A percentile compares a stretch with the other conserved stretches of the same genome.
These are phyloP conservation scores for Oenanthe oenanthe DNA, from an alignment of 2,113 vertebrate genomes.

Conservation along the genomic window DNA sequence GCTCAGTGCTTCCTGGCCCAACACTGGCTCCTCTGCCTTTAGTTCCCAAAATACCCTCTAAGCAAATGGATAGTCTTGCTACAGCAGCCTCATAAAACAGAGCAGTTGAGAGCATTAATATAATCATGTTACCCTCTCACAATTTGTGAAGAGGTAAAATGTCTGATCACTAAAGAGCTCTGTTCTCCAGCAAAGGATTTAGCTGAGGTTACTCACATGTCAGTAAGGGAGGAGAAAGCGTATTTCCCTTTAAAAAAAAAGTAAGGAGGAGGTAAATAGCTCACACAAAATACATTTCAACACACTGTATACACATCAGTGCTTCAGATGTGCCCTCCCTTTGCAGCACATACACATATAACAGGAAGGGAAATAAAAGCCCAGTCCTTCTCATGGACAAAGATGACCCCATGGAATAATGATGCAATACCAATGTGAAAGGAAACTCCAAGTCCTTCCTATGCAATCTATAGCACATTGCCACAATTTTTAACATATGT, in stretches of 20 bases:
- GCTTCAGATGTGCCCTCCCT: neutral
- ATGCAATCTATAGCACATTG: neutral
- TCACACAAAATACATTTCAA: neutral
- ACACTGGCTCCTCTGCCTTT: neutral
- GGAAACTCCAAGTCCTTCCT: slow-evolving; percentile 21
- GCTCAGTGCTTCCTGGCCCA: neutral
- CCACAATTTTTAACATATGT: neutral
- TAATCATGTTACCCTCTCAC: neutral
- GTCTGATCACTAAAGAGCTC: neutral
- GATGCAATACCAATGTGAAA: neutral
- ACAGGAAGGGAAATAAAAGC: neutral
- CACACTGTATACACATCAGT: neutral
- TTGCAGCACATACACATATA: neutral
- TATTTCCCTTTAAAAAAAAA: neutral
- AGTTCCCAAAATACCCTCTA: neutral
- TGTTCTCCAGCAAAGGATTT: neutral
- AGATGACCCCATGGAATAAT: neutral
- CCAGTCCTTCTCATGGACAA: accelerated
- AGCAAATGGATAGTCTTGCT: neutral
- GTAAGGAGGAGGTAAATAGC: neutral
- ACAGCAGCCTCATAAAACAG: neutral
- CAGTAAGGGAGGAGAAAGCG: accelerated
- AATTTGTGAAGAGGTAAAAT: neutral
- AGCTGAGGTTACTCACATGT: neutral
- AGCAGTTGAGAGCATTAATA: neutral